Evolutionary conservation across 1,140 invertebrate genomes (phyloP).

Genomic region (Hyposmocoma kahamanoa): DNA sequence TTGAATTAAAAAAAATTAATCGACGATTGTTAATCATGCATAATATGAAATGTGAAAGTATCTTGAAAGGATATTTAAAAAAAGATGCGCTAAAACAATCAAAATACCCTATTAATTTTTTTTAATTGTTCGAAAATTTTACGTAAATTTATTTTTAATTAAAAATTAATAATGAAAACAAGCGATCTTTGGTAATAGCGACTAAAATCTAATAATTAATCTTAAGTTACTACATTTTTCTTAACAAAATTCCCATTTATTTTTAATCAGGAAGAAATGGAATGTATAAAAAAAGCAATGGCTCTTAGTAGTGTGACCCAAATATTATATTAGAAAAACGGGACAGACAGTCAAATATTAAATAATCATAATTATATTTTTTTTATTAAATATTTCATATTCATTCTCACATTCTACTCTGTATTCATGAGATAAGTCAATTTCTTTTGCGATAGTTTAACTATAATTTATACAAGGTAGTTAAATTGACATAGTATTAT

Average conservation of each 20-base stretch:
- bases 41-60: too few species aligned
- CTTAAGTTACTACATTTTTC: constrained; percentile 42
- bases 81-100: too few species aligned
- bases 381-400: constrained; percentile 25
- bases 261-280: constrained; percentile 27
- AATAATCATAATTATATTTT: constrained; percentile 21
- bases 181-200: constrained; percentile 7
- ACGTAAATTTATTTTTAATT: too few species aligned
- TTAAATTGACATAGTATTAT: too few species aligned
- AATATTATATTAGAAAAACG: constrained; percentile 39
- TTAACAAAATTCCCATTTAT: constrained; percentile 38
- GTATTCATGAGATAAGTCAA: constrained; percentile 26
- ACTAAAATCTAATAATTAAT: constrained; percentile 28
- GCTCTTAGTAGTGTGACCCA: constrained; percentile 36
- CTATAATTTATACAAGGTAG: too few species aligned
- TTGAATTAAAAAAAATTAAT: too few species aligned
- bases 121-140: too few species aligned
- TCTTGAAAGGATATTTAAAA: too few species aligned
- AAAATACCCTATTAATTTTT: too few species aligned
- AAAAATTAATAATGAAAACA: constrained; percentile 1
- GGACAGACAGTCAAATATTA: too few species aligned
- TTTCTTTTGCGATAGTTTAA: too few species aligned
- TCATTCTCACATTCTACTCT: constrained; percentile 36
- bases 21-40: too few species aligned
- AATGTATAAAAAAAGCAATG: constrained; percentile 26